Percentiles rank a stretch among this genome's conserved stretches.
These are phyloP conservation scores for Watsonalla binaria DNA, from an alignment of 2,888 invertebrate species.

Conservation along the genomic window DNA sequence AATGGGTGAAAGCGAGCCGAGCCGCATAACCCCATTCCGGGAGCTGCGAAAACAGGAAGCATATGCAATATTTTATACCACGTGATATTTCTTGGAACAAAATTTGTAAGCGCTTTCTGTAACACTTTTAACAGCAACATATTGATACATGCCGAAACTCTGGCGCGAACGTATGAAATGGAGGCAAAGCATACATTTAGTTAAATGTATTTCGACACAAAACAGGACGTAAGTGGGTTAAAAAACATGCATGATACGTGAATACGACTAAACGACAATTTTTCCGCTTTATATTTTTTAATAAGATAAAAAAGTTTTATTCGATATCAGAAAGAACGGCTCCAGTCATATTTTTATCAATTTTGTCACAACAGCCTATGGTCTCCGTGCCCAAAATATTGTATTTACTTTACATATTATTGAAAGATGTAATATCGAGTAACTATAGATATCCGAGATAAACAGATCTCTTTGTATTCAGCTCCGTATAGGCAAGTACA, in stretches of 20 bases:
- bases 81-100: constrained; percentile 2
- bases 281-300: too few species aligned
- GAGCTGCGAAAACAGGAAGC: constrained; percentile 56
- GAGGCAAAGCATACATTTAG: not conserved
- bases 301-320: too few species aligned
- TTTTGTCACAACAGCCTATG: constrained; percentile 15
- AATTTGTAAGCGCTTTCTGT: too few species aligned
- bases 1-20: constrained; percentile 51
- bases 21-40: constrained; percentile 52
- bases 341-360: too few species aligned
- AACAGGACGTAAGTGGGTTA: not conserved
- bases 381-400: constrained; percentile 25
- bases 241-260: too few species aligned
- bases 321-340: too few species aligned
- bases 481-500: constrained; percentile 23
- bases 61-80: constrained; percentile 19
- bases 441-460: constrained; percentile 22
- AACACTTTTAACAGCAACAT: not conserved
- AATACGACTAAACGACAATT: too few species aligned
- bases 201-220: not conserved
- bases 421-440: constrained; percentile 7
- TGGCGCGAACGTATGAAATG: not conserved
- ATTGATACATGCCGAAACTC: constrained; percentile 1
- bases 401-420: constrained; percentile 31
- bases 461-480: constrained; percentile 25